Base-by-base conservation (phyloP, 2,797 vertebrate genomes). In the Synanceia verrucosa region DNA sequence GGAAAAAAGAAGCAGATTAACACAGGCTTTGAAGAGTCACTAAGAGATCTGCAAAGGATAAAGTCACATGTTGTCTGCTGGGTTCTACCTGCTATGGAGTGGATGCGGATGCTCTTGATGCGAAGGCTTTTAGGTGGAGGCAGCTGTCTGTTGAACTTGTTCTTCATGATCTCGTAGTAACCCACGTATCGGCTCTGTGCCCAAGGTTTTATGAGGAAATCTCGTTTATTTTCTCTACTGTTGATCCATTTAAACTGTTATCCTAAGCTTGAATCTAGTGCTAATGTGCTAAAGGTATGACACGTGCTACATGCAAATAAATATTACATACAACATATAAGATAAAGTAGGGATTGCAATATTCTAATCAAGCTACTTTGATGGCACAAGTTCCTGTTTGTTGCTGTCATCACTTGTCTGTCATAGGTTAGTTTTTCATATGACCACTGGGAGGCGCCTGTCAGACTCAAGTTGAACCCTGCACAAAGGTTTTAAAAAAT, bases 91-190 rank as follows among this genome's bases (percentile, higher is more conserved):
- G 93, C 92, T 70, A 98, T 95, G 37, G 95, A 95, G 88, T 96
- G 92, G 88, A 99, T 93, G 76, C 95, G 89, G 67, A 99, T 69
- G 88, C 92, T 97, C 87, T 93, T 96, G 81, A 98, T 94, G 79
- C 44, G 89, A 60, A 99, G 89, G 56, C 71, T 85, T 88, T 94
- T 94, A 50, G 90, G 86, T 60, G 94, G 95, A 84, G 98, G 97
- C 24, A 98, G 88, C 78, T 91, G 92, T 81, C 95, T 91, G 76
- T 94, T 88, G 85, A 96, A 96, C 74, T 88, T 93, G 48, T 82
- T 96, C 92, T 97, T 98, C 95, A 99, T 90, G 72, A 95, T 89
- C 78, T 96, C 96, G 78, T 99, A 99, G 91, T 99, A 99, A 10
- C 92, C 94, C 61, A 99, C 97, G 23, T 98, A 99, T 65, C 97